Evolutionary conservation across 2,113 vertebrate genomes (phyloP).

Genomic region (Gorsachius goisagi): DNA sequence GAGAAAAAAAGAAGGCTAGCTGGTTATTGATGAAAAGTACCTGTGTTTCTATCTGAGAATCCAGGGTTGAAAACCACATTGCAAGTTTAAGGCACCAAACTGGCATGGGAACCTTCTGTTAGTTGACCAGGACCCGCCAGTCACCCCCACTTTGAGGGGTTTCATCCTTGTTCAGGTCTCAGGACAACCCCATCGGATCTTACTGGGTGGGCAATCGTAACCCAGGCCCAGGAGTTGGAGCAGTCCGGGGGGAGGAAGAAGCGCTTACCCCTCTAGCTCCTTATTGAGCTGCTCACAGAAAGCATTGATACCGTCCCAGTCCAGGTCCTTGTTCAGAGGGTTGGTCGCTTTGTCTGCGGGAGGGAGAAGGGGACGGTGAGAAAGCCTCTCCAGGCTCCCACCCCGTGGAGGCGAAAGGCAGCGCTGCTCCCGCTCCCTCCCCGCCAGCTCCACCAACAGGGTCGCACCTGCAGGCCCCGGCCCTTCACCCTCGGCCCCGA

Average conservation of each 20-base stretch:
- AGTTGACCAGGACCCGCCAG: too few relatives aligned
- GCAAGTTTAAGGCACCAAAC: background rate
- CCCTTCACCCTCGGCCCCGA: background rate
- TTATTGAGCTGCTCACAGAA: conserved; percentile 93
- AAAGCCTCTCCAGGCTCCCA: background rate
- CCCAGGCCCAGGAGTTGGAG: background rate
- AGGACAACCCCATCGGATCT: background rate
- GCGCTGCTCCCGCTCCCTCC: fast-evolving
- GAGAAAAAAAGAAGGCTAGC: background rate
- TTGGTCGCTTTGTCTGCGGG: conserved; percentile 90
- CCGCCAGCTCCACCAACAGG: background rate
- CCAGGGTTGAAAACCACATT: background rate
- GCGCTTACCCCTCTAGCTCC: conserved; percentile 90
- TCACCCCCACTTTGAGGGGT: background rate
- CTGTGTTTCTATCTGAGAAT: background rate
- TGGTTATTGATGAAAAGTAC: background rate
- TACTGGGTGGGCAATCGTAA: background rate
- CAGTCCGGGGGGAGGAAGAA: background rate
- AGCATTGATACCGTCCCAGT: conserved; percentile 88
- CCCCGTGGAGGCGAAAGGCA: fast-evolving
- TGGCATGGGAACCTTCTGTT: background rate
- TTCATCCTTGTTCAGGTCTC: background rate
- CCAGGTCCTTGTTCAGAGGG: conserved; percentile 90
- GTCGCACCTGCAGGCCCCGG: background rate
- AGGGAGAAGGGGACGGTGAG: background rate